Evolutionary conservation across 2,888 invertebrate genomes (phyloP), one percentile per base, ranked within the genome.

Genomic region (Subacronicta megacephala): DNA sequence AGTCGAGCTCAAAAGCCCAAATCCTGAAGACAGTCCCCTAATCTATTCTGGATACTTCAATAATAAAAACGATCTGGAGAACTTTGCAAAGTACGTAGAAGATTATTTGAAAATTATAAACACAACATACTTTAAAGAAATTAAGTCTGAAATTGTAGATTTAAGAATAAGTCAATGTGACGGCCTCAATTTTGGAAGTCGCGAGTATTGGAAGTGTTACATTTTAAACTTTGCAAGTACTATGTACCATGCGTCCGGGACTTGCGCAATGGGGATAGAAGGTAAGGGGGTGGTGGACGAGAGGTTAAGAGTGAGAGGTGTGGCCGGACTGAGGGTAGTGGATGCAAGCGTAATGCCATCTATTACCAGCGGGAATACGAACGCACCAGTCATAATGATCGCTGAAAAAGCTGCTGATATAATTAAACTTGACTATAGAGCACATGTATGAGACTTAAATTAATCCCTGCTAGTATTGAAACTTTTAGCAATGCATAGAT

Each of bases 291-390:
- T 90, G 1, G 81, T 90, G 1, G 89, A 89, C 57, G 75, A 79
- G 12, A 75, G 75, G 29, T 67, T 90, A 16, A 51, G 50, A 38
- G 95, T 96, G 0, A 88, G 95, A 64, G 96, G 96, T 0, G 86
- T 95, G 0, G 84, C 87, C 46, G 88, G 94, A 1, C 80, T 96
- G 7, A 86, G 98, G 23, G 96, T 98, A 0, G 95, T 97, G 1
- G 98, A 98, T 81, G 97, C 96, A 0, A 97, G 97, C 70, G 95
- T 98, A 12, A 98, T 98, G 97, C 98, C 98, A 0, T 95, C 90
- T 0, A 97, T 98, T 47, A 94, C 96, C 0, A 96, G 95, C 26
- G 98, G 97, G 0, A 97, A 98, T 80, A 97, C 97, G 0, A 97
- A 97, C 77, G 97, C 97, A 0, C 97, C 98, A 0, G 95, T 95